Conservation (phyloP, 2,888 invertebrate species). For the Rotaria socialis region DNA sequence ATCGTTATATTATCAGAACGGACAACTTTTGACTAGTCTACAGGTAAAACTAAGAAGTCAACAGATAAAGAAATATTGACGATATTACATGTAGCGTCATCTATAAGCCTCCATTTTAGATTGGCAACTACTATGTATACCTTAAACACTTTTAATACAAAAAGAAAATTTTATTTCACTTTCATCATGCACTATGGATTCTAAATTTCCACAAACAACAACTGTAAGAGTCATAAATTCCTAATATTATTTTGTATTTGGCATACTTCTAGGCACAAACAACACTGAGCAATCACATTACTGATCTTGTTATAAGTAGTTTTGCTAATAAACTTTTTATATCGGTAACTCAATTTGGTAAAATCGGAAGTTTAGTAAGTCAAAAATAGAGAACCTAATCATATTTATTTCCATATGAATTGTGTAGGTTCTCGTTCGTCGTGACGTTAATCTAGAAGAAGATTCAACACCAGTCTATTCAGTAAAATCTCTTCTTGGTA, state of each 20-base stretch:
- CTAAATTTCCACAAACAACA: constrained; percentile 2
- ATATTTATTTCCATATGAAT: not conserved
- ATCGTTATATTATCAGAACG: too few species aligned
- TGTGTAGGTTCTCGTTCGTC: not conserved
- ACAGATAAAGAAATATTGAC: too few species aligned
- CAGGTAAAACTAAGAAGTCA: too few species aligned
- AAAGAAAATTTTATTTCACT: not conserved
- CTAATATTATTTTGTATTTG: not conserved
- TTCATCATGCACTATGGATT: constrained; percentile 20
- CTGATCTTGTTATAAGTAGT: constrained; percentile 10
- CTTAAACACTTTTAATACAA: not conserved
- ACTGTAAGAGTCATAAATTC: not conserved
- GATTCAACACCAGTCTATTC: constrained; percentile 22
- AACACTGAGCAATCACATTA: not conserved
- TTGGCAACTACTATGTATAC: not conserved
- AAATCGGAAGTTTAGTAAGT: constrained; percentile 22
- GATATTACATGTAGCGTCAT: not conserved
- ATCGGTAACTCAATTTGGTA: constrained; percentile 9
- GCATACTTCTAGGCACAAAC: not conserved
- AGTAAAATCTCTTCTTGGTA: not conserved
- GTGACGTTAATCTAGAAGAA: constrained; percentile 21
- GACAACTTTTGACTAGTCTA: too few species aligned
- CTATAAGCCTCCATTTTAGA: not conserved
- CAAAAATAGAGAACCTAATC: not conserved
- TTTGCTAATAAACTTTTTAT: constrained; percentile 8